Evolutionary conservation across 2,113 vertebrate species (phyloP), one percentile per base, ranked within the genome.

Genomic region (Ammodytes marinus): DNA sequence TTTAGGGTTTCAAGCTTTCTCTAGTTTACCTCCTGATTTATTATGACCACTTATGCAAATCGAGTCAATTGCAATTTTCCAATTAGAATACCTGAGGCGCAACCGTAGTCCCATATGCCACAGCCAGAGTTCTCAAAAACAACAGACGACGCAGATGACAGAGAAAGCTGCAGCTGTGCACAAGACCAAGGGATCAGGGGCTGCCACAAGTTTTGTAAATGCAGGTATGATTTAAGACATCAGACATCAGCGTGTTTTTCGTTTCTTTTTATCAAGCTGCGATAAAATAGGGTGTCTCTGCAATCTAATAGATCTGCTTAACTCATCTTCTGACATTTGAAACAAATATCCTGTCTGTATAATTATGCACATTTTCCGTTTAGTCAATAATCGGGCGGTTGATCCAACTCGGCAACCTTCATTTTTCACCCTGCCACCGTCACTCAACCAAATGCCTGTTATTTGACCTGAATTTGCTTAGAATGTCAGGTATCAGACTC

Each of bases 1-100:
- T 76, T 53, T 86, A 60, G 50, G 55, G 47, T 82, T 71, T 57
- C 2, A 27, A 61, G 83, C 72, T 92, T 90, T 87, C 88, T 85
- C 69, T 69, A 79, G 74, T 86, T 89, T 79, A 80, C 74, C 78
- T 84, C 50, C 74, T 86, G 87, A 89, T 91, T 93, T 93, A 91
- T 92, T 91, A 92, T 87, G 83, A 86, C 89, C 86, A 89, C 88
- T 93, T 91, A 90, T 91, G 89, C 90, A 93, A 93, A 93, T 91
- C 35, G 17, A 83, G 85, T 88, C 86, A 77, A 86, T 85, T 82
- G 90, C 89, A 89, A 86, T 91, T 86, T 89, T 91, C 85, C 88
- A 86, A 89, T 84, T 89, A 89, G 81, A 90, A 89, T 89, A 92
- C 90, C 92, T 91, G 91, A 90, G 89, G 90, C 85, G 40, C 80